A percentile compares a stretch with the other conserved stretches of the same genome.
These are phyloP conservation scores for Luscinia megarhynchos DNA, from an alignment of 2,797 vertebrate genomes.

Conservation along the genomic window DNA sequence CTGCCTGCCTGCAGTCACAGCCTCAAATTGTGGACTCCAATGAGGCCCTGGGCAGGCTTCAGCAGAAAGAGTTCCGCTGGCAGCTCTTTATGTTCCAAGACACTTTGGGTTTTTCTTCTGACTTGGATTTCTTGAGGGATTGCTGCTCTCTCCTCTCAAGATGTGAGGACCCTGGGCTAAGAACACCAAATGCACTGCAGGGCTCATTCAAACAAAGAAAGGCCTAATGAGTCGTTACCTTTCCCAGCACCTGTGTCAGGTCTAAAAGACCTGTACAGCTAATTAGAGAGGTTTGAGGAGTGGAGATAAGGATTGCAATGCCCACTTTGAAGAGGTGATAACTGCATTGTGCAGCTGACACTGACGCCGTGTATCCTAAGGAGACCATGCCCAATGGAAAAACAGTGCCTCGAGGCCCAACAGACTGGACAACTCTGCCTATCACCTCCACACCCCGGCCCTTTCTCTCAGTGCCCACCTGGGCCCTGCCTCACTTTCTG, in stretches of 20 bases:
- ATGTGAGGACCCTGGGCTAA: not conserved
- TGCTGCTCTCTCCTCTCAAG: not conserved
- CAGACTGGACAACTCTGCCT: not conserved
- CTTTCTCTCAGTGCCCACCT: not conserved
- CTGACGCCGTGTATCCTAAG: not conserved
- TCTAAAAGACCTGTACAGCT: too few species aligned
- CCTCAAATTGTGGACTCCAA: too few species aligned
- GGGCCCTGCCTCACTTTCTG: not conserved
- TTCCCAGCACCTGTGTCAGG: not conserved
- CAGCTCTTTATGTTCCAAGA: not conserved
- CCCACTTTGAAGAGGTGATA: not conserved
- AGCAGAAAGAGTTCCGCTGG: not conserved
- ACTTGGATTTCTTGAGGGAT: not conserved
- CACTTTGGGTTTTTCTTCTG: not conserved
- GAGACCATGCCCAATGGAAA: not conserved
- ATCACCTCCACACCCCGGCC: fast-evolving
- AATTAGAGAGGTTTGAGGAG: too few species aligned
- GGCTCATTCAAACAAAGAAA: not conserved
- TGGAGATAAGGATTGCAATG: not conserved
- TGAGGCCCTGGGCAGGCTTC: not conserved
- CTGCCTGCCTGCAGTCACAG: not conserved
- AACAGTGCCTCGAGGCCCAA: not conserved
- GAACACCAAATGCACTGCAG: not conserved
- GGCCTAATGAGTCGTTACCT: not conserved
- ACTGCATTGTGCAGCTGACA: not conserved